Evolutionary conservation across 2,888 invertebrate genomes (phyloP).

Genomic region (Lutraria lutraria): DNA sequence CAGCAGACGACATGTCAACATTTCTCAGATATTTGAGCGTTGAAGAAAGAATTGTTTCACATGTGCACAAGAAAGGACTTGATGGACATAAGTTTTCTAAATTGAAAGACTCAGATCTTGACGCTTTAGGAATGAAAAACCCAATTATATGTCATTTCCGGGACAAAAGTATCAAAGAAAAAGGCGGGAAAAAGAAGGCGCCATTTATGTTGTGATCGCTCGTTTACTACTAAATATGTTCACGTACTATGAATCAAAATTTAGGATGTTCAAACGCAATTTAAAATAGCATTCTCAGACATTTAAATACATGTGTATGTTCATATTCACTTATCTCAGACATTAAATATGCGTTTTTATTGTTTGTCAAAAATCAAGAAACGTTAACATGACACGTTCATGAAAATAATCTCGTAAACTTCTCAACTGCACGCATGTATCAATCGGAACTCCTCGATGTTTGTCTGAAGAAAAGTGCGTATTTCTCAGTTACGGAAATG

Average conservation of each 20-base stretch:
- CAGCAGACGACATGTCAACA: slow-evolving; percentile 81
- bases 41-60: slow-evolving; percentile 79
- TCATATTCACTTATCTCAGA: not conserved
- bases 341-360: not conserved
- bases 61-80: slow-evolving; percentile 78
- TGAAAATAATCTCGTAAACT: no score
- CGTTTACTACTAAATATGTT: not conserved
- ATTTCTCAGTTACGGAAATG: no score
- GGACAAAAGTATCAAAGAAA: slow-evolving; percentile 71
- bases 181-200: slow-evolving; percentile 64
- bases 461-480: no score
- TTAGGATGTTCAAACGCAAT: not conserved
- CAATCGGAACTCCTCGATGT: no score
- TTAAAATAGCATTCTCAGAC: not conserved
- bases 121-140: slow-evolving; percentile 81
- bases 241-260: not conserved
- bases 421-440: no score
- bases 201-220: slow-evolving; percentile 73
- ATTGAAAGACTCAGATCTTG: slow-evolving; percentile 82
- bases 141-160: slow-evolving; percentile 79
- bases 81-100: slow-evolving; percentile 84
- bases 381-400: no score
- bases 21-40: slow-evolving; percentile 81
- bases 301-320: not conserved
- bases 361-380: not conserved